These are phyloP conservation scores for Thalassophryne amazonica DNA, from an alignment of 2,797 vertebrate genomes.

Conservation along the genomic window DNA sequence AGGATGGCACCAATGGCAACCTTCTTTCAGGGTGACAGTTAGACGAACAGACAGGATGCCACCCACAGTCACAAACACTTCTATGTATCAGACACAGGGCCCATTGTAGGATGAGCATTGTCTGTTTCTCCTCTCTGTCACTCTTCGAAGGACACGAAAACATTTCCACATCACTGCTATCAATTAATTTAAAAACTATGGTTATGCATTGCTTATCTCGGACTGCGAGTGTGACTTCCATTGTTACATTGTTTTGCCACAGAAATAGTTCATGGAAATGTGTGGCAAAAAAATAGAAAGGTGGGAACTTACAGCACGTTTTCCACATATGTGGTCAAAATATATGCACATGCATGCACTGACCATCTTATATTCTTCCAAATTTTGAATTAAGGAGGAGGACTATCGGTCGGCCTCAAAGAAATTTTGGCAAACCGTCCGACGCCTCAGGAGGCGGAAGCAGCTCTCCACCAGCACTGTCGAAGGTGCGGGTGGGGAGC, in stretches of 20 bases:
- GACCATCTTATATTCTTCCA: neutral
- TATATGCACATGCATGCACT: neutral
- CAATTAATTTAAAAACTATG: constrained; percentile 25
- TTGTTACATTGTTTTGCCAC: neutral
- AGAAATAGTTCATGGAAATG: too few relatives aligned
- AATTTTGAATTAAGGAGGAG: too few relatives aligned
- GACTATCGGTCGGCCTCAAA: too few relatives aligned
- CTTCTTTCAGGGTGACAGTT: constrained; percentile 61
- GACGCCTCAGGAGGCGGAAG: too few relatives aligned
- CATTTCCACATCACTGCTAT: constrained; percentile 42
- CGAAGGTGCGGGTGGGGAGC: too few relatives aligned
- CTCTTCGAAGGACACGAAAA: constrained; percentile 18
- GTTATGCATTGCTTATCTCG: constrained; percentile 3
- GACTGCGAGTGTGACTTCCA: neutral
- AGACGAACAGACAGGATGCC: constrained; percentile 67
- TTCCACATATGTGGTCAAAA: neutral
- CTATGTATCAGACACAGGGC: constrained; percentile 48
- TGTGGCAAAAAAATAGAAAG: neutral
- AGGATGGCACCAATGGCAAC: constrained; percentile 35
- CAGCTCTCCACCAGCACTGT: too few relatives aligned
- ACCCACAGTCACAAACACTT: constrained; percentile 68
- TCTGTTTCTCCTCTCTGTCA: constrained; percentile 35
- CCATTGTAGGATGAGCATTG: constrained; percentile 11
- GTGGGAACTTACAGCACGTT: neutral
- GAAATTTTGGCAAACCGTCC: too few relatives aligned